These are phyloP conservation scores for Drosophila parthenogenetica DNA, from an alignment of 2,888 invertebrate species.

Conservation along the genomic window DNA sequence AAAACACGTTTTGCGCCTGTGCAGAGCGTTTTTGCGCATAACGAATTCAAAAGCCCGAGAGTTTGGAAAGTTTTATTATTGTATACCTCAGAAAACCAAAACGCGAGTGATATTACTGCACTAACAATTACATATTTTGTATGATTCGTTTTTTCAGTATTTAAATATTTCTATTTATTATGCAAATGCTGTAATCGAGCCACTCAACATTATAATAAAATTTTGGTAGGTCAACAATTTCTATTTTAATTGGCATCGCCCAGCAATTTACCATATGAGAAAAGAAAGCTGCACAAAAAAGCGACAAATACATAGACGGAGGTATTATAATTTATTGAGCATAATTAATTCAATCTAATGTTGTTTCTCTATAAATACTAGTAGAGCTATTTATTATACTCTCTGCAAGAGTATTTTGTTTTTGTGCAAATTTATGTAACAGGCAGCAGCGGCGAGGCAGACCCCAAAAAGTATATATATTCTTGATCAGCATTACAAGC, in stretches of 20 bases:
- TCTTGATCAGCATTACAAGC: too few species aligned
- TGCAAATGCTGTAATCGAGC: conserved; percentile 67
- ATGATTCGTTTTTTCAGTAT: conserved; percentile 43
- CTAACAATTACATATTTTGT: conserved; percentile 48
- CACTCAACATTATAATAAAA: conserved; percentile 24
- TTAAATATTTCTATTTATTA: conserved; percentile 64
- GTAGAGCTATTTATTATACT: conserved; percentile 22
- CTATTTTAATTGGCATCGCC: conserved; percentile 75
- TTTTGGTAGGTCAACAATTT: conserved; percentile 73
- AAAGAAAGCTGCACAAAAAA: conserved; percentile 64
- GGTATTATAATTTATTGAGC: conserved; percentile 56
- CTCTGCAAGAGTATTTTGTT: too few species aligned
- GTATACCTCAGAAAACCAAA: conserved; percentile 36
- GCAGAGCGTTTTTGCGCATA: conserved; percentile 72
- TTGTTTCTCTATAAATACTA: conserved; percentile 33
- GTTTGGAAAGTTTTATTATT: conserved; percentile 67
- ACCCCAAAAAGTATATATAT: too few species aligned
- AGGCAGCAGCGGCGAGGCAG: too few species aligned
- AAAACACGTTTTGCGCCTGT: conserved; percentile 78
- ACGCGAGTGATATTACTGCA: conserved; percentile 52
- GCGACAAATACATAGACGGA: conserved; percentile 37
- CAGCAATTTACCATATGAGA: conserved; percentile 68
- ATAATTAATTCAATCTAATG: conserved; percentile 74
- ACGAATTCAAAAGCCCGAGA: conserved; percentile 46
- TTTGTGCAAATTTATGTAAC: too few species aligned